Conservation (phyloP, 2,888 invertebrate species). For the Pasiphila rectangulata region DNA sequence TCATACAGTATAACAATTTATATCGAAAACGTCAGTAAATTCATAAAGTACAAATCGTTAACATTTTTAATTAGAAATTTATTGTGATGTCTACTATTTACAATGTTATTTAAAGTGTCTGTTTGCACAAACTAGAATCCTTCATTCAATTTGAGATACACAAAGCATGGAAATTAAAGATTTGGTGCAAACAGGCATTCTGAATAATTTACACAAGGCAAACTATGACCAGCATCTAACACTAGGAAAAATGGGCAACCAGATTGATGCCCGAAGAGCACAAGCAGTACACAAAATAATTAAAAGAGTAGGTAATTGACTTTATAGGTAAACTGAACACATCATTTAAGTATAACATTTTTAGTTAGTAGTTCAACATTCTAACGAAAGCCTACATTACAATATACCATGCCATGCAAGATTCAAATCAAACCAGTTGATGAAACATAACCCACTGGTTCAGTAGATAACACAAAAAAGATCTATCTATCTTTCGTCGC, state of each 20-base stretch:
- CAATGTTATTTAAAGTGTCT: constrained; percentile 43
- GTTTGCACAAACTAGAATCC: constrained; percentile 11
- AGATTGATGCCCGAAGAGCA: constrained; percentile 41
- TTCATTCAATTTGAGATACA: too few species aligned
- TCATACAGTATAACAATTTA: constrained; percentile 54
- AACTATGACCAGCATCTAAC: constrained; percentile 46
- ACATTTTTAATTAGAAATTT: constrained; percentile 43
- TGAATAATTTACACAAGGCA: constrained; percentile 21
- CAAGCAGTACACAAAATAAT: constrained; percentile 9
- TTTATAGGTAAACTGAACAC: constrained; percentile 13
- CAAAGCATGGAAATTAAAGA: not conserved
- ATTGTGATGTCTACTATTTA: constrained; percentile 71
- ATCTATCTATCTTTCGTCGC: not conserved
- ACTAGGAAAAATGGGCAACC: constrained; percentile 34
- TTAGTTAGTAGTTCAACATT: not conserved
- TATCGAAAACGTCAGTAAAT: constrained; percentile 64
- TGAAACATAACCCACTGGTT: not conserved
- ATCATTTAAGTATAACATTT: constrained; percentile 3
- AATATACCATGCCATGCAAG: not conserved
- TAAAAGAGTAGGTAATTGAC: constrained; percentile 21
- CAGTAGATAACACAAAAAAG: not conserved
- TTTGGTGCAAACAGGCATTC: constrained; percentile 5
- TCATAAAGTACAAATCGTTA: constrained; percentile 50
- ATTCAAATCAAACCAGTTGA: constrained; percentile 14
- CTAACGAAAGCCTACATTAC: not conserved